Base-by-base conservation (phyloP, 2,888 invertebrate genomes). In the Acanthosoma haemorrhoidale region DNA sequence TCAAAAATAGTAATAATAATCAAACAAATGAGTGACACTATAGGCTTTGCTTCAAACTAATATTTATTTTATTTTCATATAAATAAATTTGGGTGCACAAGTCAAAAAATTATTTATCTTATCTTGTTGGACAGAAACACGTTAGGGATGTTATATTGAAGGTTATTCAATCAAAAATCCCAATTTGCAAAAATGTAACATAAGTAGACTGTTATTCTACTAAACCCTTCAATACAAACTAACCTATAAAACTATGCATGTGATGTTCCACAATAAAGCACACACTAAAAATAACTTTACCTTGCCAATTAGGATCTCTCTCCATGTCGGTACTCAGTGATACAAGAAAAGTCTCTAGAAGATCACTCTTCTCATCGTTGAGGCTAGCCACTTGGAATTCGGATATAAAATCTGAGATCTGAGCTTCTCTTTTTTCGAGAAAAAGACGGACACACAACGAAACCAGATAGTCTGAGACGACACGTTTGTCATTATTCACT, bases 331-430 rank as follows among this genome's bases (percentile, higher is more conserved):
- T 81, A 74, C 87, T 86, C 69, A 92, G 83, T 64, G 84, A 84
- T 70, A 85, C 85, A 71, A 96, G 85, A 77, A 94, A 94, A 75
- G 87, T 88, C 75, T 92, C 91, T 75, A 97, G 87, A 75, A 92
- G 83, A 80, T 94, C 91, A 74, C 92, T 92, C 80, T 94, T 95
- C 81, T 96, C 96, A 78, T 97, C 96, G 74, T 94, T 88, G 29
- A 92, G 84, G 1, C 86, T 88, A 0, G 93, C 84, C 25, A 87
- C 84, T 71, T 89, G 86, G 80, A 97, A 94, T 77, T 94, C 91
- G 31, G 85, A 82, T 70, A 89, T 89, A 77, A 96, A 94, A 76
- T 86, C 84, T 72, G 87, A 82, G 75, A 95, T 84, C 59, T 87
- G 84, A 58, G 84, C 80, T 77, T 91, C 92, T 69, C 91, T 85